A percentile compares a stretch with the other conserved stretches of the same genome.
phyloP scores from a whole-genome alignment of 2,888 invertebrate genomes.

The Heliconius ismenius region DNA sequence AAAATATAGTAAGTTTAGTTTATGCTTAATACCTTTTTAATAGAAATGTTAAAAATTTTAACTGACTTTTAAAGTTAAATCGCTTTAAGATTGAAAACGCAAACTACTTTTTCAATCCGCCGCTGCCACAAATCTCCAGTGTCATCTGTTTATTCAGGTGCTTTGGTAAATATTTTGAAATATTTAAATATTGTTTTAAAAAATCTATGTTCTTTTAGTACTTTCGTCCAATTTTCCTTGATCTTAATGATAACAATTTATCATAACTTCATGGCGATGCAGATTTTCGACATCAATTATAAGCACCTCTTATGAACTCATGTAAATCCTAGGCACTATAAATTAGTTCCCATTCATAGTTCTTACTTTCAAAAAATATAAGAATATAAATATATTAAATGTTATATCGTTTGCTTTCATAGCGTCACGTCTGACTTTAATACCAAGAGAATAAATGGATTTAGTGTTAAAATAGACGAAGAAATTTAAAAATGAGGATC shows the following conservation, averaged over 20 bases:
- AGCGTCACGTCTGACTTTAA: too few relatives aligned
- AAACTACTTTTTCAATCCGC: constrained; percentile 64
- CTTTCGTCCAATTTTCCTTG: neutral
- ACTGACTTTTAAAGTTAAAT: constrained; percentile 72
- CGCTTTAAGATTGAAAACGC: constrained; percentile 77
- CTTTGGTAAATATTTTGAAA: constrained; percentile 19
- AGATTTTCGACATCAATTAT: too few relatives aligned
- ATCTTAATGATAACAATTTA: neutral
- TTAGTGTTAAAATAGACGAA: too few relatives aligned
- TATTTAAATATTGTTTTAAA: neutral
- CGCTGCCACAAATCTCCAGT: constrained; percentile 47
- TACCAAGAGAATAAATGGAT: too few relatives aligned
- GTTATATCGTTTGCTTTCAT: too few relatives aligned
- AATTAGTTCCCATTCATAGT: too few relatives aligned
- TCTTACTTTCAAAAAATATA: too few relatives aligned
- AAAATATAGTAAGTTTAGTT: neutral
- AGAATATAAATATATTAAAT: too few relatives aligned
- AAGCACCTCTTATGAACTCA: too few relatives aligned
- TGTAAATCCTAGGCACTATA: too few relatives aligned
- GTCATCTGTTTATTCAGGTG: constrained; percentile 22
- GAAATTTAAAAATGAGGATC: too few relatives aligned
- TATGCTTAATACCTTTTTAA: constrained; percentile 46
- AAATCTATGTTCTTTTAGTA: neutral
- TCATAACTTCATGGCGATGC: too few relatives aligned
- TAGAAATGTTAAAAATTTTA: constrained; percentile 65